phyloP scores from a whole-genome alignment of 2,797 vertebrate species.

The Acanthurus tractus region DNA sequence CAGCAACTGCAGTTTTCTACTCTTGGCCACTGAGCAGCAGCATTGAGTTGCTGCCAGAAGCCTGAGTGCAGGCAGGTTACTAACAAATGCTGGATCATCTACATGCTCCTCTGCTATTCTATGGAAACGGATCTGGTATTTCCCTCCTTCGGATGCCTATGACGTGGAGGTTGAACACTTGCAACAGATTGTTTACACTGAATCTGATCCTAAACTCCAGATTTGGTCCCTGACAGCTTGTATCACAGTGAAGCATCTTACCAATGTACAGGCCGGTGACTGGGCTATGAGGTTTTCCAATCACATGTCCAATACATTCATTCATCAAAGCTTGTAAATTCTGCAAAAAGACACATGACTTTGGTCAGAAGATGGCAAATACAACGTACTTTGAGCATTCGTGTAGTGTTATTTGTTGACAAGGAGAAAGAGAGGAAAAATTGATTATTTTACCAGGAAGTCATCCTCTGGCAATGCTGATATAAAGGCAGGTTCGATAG shows the following conservation, averaged over 20 bases:
- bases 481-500: slow-evolving; percentile 98
- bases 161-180: slow-evolving; percentile 22
- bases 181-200: neutral
- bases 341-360: slow-evolving; percentile 77
- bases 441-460: slow-evolving; percentile 90
- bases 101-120: neutral
- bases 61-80: neutral
- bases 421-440: slow-evolving; percentile 15
- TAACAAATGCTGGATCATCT: neutral
- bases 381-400: neutral
- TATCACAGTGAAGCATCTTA: slow-evolving; percentile 79
- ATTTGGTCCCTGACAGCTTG: neutral
- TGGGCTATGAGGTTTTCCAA: slow-evolving; percentile 98
- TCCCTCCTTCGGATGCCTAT: neutral
- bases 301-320: slow-evolving; percentile 98
- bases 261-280: slow-evolving; percentile 95
- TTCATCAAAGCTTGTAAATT: slow-evolving; percentile 98
- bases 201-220: slow-evolving; percentile 9
- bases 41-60: neutral
- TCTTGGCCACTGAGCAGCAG: slow-evolving; percentile 19
- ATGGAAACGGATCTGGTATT: neutral
- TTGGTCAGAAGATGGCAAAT: neutral
- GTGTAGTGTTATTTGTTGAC: neutral
- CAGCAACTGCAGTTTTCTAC: neutral
- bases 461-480: slow-evolving; percentile 98